Conservation (phyloP, 2,797 vertebrate species). For the Dromococcyx pavoninus region DNA sequence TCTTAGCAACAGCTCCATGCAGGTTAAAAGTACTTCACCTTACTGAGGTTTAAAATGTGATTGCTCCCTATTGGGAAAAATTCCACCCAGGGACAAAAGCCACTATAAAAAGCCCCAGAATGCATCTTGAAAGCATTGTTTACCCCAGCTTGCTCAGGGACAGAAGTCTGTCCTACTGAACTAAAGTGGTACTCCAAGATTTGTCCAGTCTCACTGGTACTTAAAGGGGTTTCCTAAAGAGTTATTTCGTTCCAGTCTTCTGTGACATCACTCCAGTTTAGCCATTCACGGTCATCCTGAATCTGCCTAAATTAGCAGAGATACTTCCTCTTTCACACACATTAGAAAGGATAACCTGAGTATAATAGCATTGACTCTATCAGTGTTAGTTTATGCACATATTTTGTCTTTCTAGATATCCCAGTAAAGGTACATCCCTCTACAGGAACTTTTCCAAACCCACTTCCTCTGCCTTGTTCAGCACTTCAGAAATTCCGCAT, state of each 20-base stretch:
- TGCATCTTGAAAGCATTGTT: not conserved
- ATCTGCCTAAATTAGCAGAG: not conserved
- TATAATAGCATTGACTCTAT: not conserved
- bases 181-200: not conserved
- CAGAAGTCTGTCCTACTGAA: not conserved
- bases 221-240: not conserved
- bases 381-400: not conserved
- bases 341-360: not conserved
- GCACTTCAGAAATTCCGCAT: accelerated
- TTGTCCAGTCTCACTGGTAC: not conserved
- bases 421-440: not conserved
- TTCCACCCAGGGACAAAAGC: not conserved
- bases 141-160: not conserved
- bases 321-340: not conserved
- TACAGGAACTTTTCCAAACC: not conserved
- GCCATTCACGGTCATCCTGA: not conserved
- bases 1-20: not conserved
- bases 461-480: not conserved
- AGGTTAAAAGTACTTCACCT: constrained; percentile 23
- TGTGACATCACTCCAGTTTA: not conserved
- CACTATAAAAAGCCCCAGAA: not conserved
- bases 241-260: not conserved
- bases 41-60: constrained; percentile 1
- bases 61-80: not conserved
- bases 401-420: not conserved